Evolutionary conservation across 2,888 invertebrate species (phyloP), one percentile per base, ranked within the genome.

Genomic region (Lordiphosa andalusiaca): DNA sequence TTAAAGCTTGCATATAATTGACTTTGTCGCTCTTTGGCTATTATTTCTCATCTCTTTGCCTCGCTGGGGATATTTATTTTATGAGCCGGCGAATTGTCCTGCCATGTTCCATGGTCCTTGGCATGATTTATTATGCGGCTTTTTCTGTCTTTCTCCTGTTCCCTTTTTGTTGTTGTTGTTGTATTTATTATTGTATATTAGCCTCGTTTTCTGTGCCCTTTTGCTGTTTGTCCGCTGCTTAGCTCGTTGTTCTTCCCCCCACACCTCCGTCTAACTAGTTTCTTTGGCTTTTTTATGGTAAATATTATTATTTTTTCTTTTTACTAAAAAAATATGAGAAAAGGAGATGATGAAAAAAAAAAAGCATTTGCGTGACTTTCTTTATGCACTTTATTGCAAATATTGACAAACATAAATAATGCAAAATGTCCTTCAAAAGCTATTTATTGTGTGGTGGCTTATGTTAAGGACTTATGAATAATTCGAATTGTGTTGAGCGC

Each of bases 111-210:
- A 53, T 60, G 59, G 59, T 61, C 67, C 23, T 59, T 71, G 68
- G 55, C 72, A 82, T 82, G 77, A 78, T 82, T 78, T 78, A 78
- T 78, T 82, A 78, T 78, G 83, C 80, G 83, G 80, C 65, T 69
- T 82, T 75, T 55, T 54, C 50, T 55, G 61, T 58, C 39, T 52
- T 51, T 37, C 52, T 30, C 42, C 64, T 21, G 48, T 42, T 51
- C 56, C 30, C 52, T 16, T 1, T 1, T 16, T 16, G 16, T 16
- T 16, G 16, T 16, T 16, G 16, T 16, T 16, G 16, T 16, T 16
- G 16, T 16, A 16, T 49, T 44, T 62, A 49, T 49, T 50, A 46
- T 47, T 56, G 53, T 78, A 61, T 76, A 82, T 80, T 82, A 82
- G 83, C 73, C 66, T 58, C 66, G 65, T 69, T 72, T 68, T 64